Evolutionary conservation across 2,888 invertebrate genomes (phyloP).

Genomic region (Rhimphoctona megacephalus): DNA sequence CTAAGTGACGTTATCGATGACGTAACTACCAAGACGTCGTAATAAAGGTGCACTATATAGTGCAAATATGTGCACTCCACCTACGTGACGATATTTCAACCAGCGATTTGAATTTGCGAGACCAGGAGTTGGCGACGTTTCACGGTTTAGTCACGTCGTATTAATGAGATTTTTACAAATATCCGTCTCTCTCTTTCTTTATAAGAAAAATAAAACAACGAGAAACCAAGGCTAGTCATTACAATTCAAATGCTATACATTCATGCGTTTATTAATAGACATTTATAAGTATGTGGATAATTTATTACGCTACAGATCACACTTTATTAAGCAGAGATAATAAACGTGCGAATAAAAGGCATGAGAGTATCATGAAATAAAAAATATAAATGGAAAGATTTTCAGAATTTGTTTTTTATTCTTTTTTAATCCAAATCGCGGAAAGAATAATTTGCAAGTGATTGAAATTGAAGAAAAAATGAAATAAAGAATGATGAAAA

Average conservation of each 20-base stretch:
- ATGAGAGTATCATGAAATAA: neutral
- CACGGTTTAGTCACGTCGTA: slow-evolving; percentile 24
- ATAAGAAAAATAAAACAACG: neutral
- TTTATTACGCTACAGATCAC: slow-evolving; percentile 17
- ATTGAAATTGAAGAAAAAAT: too few species aligned
- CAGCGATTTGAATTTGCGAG: slow-evolving; percentile 36
- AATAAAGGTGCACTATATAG: slow-evolving; percentile 22
- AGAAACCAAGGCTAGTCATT: slow-evolving; percentile 2
- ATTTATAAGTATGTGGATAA: slow-evolving; percentile 22
- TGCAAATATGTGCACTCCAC: slow-evolving; percentile 22
- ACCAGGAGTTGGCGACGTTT: slow-evolving; percentile 36
- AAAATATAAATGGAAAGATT: neutral
- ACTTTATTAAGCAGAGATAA: slow-evolving; percentile 3
- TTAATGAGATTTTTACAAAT: slow-evolving; percentile 34
- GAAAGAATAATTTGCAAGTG: neutral
- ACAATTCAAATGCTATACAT: neutral
- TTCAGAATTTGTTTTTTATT: neutral
- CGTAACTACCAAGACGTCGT: slow-evolving; percentile 49
- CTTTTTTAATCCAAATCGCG: neutral
- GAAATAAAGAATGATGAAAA: too few species aligned
- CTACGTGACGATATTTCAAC: slow-evolving; percentile 46
- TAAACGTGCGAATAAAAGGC: neutral
- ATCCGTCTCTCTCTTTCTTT: slow-evolving; percentile 2
- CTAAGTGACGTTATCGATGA: slow-evolving; percentile 62
- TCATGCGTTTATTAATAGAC: slow-evolving; percentile 18